Conservation (phyloP, 2,888 invertebrate species). For the Vesta saturnalis region DNA sequence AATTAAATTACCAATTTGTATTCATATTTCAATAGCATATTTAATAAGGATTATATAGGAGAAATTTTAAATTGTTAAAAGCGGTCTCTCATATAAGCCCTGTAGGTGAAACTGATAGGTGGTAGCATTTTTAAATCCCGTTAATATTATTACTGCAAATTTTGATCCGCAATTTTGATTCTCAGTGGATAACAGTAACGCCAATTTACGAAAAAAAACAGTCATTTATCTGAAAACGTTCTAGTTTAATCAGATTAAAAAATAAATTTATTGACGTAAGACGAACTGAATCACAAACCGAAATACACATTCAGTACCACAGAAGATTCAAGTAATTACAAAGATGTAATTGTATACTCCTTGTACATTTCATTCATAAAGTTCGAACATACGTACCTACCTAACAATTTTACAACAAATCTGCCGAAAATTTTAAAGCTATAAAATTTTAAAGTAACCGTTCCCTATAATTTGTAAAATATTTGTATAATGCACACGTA, state of each 20-base stretch:
- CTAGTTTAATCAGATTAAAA: not conserved
- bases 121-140: constrained; percentile 26
- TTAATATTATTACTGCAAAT: constrained; percentile 22
- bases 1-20: constrained; percentile 2
- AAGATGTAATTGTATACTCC: no score
- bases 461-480: no score
- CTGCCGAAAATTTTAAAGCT: no score
- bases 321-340: no score
- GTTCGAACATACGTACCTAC: no score
- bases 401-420: no score
- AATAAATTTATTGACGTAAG: not conserved
- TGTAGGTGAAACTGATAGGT: constrained; percentile 18
- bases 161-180: constrained; percentile 12
- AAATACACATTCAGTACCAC: no score
- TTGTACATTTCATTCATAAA: no score
- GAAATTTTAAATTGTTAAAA: not conserved
- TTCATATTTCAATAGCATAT: constrained; percentile 9
- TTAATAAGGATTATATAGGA: constrained; percentile 9
- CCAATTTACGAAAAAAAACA: constrained; percentile 8
- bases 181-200: constrained; percentile 11
- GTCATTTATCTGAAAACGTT: not conserved
- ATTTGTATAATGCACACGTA: no score
- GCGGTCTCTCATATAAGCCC: constrained; percentile 17
- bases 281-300: no score
- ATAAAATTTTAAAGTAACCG: no score